A percentile compares a stretch with the other conserved stretches of the same genome.
Evolutionary conservation across 2,113 vertebrate genomes (phyloP).

Genomic region (Tragelaphus strepsiceros): DNA sequence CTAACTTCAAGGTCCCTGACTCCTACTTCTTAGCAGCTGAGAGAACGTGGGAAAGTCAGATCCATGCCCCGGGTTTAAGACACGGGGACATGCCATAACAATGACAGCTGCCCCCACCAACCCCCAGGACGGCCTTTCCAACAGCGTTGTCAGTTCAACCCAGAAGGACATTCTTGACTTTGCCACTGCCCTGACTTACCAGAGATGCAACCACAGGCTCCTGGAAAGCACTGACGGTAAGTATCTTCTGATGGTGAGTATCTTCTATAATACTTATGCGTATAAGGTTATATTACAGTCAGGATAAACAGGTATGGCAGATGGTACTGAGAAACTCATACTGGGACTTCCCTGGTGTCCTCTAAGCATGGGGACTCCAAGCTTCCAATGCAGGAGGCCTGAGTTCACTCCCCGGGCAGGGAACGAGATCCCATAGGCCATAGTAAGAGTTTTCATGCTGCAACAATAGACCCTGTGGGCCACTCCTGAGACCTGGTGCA

Average conservation of each 20-base stretch:
- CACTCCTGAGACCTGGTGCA: neutral
- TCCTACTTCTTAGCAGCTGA: neutral
- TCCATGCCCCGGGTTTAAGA: neutral
- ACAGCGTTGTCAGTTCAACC: rapidly evolving
- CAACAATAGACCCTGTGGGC: neutral
- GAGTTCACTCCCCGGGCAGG: neutral
- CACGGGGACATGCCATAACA: too few species aligned
- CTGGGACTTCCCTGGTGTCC: neutral
- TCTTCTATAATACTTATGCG: neutral
- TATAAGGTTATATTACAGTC: neutral
- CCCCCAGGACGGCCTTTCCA: neutral
- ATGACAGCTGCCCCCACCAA: neutral
- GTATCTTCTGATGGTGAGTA: neutral
- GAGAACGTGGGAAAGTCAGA: rapidly evolving
- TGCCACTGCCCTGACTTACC: neutral
- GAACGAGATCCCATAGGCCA: neutral
- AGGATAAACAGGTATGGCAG: neutral
- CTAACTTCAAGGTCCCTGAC: neutral
- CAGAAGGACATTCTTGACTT: neutral
- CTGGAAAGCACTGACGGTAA: rapidly evolving
- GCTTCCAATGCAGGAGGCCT: neutral
- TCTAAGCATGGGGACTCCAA: neutral
- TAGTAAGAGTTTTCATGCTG: neutral
- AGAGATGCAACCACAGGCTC: neutral
- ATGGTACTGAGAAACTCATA: neutral